A percentile compares a stretch with the other conserved stretches of the same genome.
phyloP scores from a whole-genome alignment of 2,113 vertebrate species.

The Spea bombifrons region DNA sequence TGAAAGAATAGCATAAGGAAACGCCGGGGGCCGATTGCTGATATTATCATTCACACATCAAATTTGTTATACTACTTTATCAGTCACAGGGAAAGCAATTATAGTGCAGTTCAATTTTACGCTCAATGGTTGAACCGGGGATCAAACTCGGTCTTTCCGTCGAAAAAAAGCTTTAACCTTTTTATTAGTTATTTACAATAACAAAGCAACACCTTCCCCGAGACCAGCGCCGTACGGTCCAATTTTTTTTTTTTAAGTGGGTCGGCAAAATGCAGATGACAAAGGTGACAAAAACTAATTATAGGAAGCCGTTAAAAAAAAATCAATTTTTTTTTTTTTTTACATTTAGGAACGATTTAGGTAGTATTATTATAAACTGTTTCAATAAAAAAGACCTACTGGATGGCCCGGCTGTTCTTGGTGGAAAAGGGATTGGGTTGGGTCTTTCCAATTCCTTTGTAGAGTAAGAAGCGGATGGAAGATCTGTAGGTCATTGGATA shows the following conservation, averaged over 20 bases:
- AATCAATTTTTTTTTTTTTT: no score
- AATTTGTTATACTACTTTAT: constrained; percentile 89
- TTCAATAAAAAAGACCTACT: no score
- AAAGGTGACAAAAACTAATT: background rate
- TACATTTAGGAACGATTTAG: no score
- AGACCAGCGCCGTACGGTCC: background rate
- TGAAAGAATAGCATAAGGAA: constrained; percentile 80
- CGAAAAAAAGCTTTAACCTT: constrained; percentile 65
- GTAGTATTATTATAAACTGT: no score
- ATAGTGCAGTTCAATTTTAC: constrained; percentile 87
- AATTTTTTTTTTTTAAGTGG: background rate
- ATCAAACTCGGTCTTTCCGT: constrained; percentile 76
- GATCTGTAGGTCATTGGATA: no score
- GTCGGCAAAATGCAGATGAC: background rate
- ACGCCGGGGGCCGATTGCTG: constrained; percentile 77
- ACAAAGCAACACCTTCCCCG: constrained; percentile 48
- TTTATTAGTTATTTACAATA: constrained; percentile 74
- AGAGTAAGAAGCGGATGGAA: no score
- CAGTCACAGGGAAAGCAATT: constrained; percentile 85
- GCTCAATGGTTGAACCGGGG: constrained; percentile 80
- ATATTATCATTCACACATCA: constrained; percentile 88
- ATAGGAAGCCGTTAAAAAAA: background rate
- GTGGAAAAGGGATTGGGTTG: no score
- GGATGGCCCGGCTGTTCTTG: no score
- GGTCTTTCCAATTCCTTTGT: no score